Evolutionary conservation across 2,113 vertebrate genomes (phyloP).

Genomic region (Aythya baeri): DNA sequence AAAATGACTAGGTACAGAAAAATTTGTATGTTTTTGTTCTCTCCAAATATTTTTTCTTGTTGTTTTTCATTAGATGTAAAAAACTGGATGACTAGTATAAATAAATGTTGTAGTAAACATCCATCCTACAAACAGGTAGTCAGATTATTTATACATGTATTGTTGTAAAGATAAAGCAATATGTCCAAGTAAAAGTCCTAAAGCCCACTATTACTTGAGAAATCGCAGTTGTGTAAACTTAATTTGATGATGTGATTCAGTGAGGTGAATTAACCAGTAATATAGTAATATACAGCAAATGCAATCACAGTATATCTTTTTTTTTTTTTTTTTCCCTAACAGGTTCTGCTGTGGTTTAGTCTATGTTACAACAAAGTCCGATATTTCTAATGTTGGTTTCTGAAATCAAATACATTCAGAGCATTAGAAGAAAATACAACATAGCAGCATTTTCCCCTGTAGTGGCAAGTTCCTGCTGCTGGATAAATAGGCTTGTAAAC

Average conservation of each 20-base stretch:
- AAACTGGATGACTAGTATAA: not conserved
- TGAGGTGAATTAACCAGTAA: not conserved
- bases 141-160: no score
- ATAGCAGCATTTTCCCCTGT: fast-evolving
- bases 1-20: not conserved
- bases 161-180: not conserved
- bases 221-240: not conserved
- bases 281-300: not conserved
- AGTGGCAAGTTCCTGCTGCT: not conserved
- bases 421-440: not conserved
- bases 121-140: not conserved
- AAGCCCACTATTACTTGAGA: not conserved
- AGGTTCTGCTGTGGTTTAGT: not conserved
- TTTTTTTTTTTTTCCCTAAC: not conserved
- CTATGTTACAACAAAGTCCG: not conserved
- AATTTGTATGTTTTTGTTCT: not conserved
- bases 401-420: not conserved
- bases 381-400: not conserved
- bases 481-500: not conserved
- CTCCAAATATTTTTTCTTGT: not conserved
- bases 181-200: not conserved
- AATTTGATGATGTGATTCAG: not conserved
- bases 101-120: not conserved
- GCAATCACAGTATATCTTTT: not conserved
- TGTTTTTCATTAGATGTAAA: not conserved